These are phyloP conservation scores for Notolepis coatsorum DNA, from an alignment of 2,797 vertebrate species.

Conservation along the genomic window DNA sequence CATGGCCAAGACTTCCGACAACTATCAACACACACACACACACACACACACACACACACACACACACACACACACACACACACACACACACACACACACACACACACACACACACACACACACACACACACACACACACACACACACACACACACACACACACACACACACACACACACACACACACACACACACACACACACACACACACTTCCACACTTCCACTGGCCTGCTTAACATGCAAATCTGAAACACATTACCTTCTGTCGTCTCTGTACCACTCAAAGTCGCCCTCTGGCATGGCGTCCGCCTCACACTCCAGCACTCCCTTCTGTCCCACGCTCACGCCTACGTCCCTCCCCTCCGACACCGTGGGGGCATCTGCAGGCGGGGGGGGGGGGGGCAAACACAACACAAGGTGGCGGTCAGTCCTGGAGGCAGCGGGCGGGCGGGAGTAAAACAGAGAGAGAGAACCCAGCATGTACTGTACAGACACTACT, in stretches of 20 bases:
- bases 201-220: background rate
- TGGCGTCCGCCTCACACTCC: conserved; percentile 93
- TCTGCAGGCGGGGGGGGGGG: too few relatives aligned
- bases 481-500: too few relatives aligned
- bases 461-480: too few relatives aligned
- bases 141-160: too few relatives aligned
- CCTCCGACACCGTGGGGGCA: conserved; percentile 90
- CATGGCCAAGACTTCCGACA: too few relatives aligned
- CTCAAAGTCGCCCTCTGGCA: conserved; percentile 92
- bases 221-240: conserved; percentile 21
- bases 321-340: conserved; percentile 92
- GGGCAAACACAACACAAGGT: too few relatives aligned
- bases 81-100: background rate
- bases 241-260: conserved; percentile 67
- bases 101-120: background rate
- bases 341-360: conserved; percentile 91
- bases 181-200: background rate
- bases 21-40: background rate
- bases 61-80: background rate
- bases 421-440: too few relatives aligned
- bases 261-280: conserved; percentile 98
- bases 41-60: background rate
- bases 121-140: too few relatives aligned
- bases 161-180: too few relatives aligned
- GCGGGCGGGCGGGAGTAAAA: too few relatives aligned